These are phyloP conservation scores for Oryzias javanicus DNA, from an alignment of 2,113 vertebrate species.

Conservation along the genomic window DNA sequence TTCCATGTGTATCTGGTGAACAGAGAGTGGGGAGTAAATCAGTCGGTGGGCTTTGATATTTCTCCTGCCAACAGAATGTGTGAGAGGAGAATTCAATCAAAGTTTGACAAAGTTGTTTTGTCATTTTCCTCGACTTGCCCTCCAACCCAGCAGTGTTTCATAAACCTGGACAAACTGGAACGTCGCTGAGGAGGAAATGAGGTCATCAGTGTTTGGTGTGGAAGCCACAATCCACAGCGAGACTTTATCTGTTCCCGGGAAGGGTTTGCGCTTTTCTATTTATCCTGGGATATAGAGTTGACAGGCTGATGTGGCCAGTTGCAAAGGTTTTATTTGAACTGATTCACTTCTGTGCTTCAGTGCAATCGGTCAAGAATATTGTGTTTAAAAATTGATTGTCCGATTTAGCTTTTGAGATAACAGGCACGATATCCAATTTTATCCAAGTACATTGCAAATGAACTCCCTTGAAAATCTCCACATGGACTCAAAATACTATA, in stretches of 20 bases:
- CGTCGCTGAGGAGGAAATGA: constrained; percentile 39
- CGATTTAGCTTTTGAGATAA: not conserved
- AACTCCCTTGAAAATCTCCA: constrained; percentile 18
- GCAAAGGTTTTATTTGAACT: not conserved
- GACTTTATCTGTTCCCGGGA: constrained; percentile 10
- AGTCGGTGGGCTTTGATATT: constrained; percentile 56
- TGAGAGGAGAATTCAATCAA: constrained; percentile 59
- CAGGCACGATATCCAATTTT: constrained; percentile 9
- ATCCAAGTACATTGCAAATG: constrained; percentile 8
- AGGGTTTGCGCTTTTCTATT: not conserved
- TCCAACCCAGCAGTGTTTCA: constrained; percentile 63
- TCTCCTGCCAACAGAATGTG: constrained; percentile 50
- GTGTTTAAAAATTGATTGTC: not conserved
- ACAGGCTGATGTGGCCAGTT: not conserved
- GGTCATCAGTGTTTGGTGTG: constrained; percentile 48
- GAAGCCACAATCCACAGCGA: constrained; percentile 35
- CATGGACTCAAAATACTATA: constrained; percentile 6
- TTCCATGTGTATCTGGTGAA: constrained; percentile 39
- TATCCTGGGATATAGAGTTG: constrained; percentile 3
- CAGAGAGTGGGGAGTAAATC: constrained; percentile 34
- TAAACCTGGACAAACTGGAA: constrained; percentile 42
- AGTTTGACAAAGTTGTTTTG: constrained; percentile 51
- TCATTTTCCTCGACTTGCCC: constrained; percentile 50
- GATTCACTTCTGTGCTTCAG: not conserved
- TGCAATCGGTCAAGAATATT: not conserved